Base-by-base conservation (phyloP, 1,140 invertebrate species). In the Drosophila asahinai region DNA sequence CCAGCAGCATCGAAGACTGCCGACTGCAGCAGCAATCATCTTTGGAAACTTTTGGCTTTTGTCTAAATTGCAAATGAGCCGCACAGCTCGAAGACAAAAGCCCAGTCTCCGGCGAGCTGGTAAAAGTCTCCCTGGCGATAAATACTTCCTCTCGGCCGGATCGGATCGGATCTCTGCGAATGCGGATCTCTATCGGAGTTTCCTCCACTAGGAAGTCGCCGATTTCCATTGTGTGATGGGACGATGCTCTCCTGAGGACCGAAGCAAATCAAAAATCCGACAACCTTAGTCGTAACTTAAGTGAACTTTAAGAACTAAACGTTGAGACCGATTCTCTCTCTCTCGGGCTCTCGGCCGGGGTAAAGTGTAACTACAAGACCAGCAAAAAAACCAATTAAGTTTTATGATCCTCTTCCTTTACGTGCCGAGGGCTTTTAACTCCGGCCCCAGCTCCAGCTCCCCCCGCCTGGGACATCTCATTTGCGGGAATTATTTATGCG, bases 11-110 rank as follows among this genome's bases (percentile, higher is more conserved):
- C 66, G 68, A 58, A 60, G 63, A 36, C 71, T 30, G 22, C 36
- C 3, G 22, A 25, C 22, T 42, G 47, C 54, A 59, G 65, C 65
- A 42, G 76, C 55, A 86, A 87, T 80, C 80, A 87, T 62, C 58
- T 82, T 66, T 77, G 71, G 77, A 82, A 82, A 59, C 58, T 48
- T 83, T 72, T 75, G 54, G 58, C 66, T 68, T 79, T 82, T 67
- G 66, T 82, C 70, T 49, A 82, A 86, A 86, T 86, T 79, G 65
- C 83, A 82, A 86, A 86, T 79, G 66, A 81, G 74, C 65, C 51
- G 27, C 27, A 30, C 27, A 30, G 27, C 27, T 0, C 27, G 49
- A 76, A 80, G 49, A 52, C 75, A 81, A 79, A 75, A 54, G 36
- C 49, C 54, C 49, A 55, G 52, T 25, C 68, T 58, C 47, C 19